Evolutionary conservation across 2,113 vertebrate genomes (phyloP).

Genomic region (Sebastes fasciatus): DNA sequence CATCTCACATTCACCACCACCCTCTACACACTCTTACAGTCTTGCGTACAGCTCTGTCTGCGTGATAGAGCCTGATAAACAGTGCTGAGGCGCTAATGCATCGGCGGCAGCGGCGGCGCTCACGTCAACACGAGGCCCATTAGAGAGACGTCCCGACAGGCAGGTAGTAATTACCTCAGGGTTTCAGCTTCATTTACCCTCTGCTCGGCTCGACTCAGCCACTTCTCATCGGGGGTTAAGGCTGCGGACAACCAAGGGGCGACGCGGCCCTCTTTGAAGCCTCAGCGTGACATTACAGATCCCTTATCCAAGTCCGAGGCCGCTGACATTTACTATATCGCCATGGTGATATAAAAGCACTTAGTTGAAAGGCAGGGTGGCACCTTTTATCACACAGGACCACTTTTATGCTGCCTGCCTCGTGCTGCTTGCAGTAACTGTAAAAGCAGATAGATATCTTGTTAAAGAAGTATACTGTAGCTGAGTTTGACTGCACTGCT

Average conservation of each 20-base stretch:
- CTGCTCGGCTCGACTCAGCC: constrained; percentile 25
- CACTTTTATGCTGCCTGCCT: constrained; percentile 35
- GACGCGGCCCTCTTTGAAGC: constrained; percentile 32
- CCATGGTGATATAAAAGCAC: constrained; percentile 66
- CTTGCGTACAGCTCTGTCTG: constrained; percentile 5
- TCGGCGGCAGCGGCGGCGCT: constrained; percentile 27
- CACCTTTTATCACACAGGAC: constrained; percentile 54
- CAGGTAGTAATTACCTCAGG: constrained; percentile 78
- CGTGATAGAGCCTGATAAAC: constrained; percentile 45
- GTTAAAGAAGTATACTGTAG: constrained; percentile 34
- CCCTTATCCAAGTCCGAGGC: constrained; percentile 41
- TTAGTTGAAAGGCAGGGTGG: constrained; percentile 41
- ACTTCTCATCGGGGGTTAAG: constrained; percentile 51
- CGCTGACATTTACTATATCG: constrained; percentile 69
- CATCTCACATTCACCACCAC: neutral
- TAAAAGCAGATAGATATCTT: constrained; percentile 21
- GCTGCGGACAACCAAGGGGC: constrained; percentile 28
- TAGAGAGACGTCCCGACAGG: constrained; percentile 69
- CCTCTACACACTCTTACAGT: constrained; percentile 14
- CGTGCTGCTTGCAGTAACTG: constrained; percentile 31
- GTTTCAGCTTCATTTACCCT: constrained; percentile 68
- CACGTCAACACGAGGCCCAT: constrained; percentile 66
- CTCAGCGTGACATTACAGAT: constrained; percentile 48
- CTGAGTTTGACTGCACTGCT: constrained; percentile 45
- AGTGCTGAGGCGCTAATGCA: constrained; percentile 44